phyloP scores from a whole-genome alignment of 2,797 vertebrate species.

The Channallabes apus region DNA sequence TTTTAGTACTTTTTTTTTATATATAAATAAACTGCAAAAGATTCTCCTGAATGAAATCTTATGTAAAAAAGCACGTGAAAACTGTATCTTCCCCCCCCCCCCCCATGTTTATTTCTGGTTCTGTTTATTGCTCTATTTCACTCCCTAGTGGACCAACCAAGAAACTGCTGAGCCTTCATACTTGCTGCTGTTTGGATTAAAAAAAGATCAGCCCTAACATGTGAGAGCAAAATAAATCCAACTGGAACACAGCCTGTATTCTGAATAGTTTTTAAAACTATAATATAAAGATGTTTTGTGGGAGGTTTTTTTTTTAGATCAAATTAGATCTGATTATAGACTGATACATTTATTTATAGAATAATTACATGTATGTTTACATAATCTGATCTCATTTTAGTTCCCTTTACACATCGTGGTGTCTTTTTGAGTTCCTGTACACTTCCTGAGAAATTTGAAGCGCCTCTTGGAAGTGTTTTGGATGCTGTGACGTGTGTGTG shows the following conservation, averaged over 20 bases:
- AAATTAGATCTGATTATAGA: no score
- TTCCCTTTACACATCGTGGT: background rate
- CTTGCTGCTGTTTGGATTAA: background rate
- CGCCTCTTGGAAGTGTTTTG: background rate
- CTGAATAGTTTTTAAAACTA: background rate
- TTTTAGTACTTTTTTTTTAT: no score
- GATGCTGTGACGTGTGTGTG: background rate
- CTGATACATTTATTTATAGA: no score
- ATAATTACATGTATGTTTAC: no score
- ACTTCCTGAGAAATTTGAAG: background rate
- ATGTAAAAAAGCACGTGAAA: background rate
- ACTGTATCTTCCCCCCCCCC: no score
- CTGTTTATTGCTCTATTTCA: background rate
- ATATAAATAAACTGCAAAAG: background rate
- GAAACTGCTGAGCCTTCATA: background rate
- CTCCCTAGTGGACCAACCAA: background rate
- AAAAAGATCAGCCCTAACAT: background rate
- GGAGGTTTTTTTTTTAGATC: background rate
- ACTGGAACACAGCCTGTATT: background rate
- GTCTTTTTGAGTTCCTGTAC: background rate
- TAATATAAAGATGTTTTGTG: background rate
- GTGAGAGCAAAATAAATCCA: background rate
- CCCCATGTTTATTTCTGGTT: background rate
- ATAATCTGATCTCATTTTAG: no score
- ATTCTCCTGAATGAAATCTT: background rate